Conservation (phyloP, 2,888 invertebrate genomes). For the Lasioglossum calceatum region DNA sequence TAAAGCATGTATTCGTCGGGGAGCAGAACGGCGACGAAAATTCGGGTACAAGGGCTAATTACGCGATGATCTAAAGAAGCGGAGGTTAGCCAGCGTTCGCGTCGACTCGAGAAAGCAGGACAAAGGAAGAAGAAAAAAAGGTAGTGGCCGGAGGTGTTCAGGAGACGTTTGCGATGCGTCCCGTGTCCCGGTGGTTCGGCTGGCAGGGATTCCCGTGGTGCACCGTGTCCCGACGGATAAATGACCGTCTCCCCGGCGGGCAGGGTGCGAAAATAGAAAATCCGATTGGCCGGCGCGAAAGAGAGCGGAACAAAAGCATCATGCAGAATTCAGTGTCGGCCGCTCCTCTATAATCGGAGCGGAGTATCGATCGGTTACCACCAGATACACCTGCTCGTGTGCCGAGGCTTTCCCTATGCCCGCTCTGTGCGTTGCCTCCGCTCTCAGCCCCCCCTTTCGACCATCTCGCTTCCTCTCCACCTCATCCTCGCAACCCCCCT, state of each 20-base stretch:
- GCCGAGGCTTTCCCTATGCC: conserved; percentile 59
- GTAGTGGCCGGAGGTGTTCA: neutral
- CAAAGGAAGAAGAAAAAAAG: neutral
- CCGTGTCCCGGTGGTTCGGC: neutral
- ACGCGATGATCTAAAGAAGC: neutral
- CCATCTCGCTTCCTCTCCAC: conserved; percentile 20
- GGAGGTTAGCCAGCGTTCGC: neutral
- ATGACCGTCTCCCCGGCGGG: conserved; percentile 36
- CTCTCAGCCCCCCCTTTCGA: conserved; percentile 10
- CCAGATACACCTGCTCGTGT: conserved; percentile 65
- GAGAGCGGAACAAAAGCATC: conserved; percentile 75
- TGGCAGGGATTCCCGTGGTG: conserved; percentile 1
- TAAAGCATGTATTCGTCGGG: too few relatives aligned
- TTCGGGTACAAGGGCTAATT: neutral
- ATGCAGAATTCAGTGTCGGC: conserved; percentile 75
- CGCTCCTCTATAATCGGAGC: conserved; percentile 76
- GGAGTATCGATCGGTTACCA: conserved; percentile 71
- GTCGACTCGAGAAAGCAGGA: neutral
- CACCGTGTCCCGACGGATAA: conserved; percentile 37
- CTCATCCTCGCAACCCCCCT: conserved; percentile 15
- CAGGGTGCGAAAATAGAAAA: conserved; percentile 77
- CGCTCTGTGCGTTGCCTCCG: conserved; percentile 29
- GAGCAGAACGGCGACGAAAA: neutral
- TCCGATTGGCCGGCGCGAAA: conserved; percentile 75
- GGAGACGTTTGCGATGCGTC: neutral